phyloP scores from a whole-genome alignment of 1,140 invertebrate species.

The Panonychus citri region DNA sequence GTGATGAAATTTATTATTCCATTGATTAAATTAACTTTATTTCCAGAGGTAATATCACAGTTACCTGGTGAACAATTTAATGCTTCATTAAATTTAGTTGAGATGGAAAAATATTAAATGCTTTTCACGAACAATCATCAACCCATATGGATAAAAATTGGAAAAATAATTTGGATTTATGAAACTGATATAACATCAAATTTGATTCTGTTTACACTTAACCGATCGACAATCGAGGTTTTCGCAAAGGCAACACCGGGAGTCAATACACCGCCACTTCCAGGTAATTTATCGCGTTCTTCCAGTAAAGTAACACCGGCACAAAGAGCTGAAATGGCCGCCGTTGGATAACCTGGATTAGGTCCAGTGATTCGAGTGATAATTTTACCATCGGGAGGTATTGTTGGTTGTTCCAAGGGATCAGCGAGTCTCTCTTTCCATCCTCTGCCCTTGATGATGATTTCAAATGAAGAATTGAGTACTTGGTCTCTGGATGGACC shows the following conservation, averaged over 20 bases:
- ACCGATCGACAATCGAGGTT: constrained; percentile 20
- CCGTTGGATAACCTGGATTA: constrained; percentile 52
- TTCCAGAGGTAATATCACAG: too few species aligned
- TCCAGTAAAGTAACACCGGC: constrained; percentile 47
- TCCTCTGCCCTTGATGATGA: constrained; percentile 50
- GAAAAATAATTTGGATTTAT: too few species aligned
- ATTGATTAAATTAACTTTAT: too few species aligned
- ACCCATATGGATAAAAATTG: too few species aligned
- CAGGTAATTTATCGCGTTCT: constrained; percentile 34
- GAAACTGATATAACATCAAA: too few species aligned
- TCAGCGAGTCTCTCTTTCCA: background rate
- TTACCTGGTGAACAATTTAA: too few species aligned
- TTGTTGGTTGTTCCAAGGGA: constrained; percentile 21
- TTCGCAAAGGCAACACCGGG: constrained; percentile 35
- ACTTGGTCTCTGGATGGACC: constrained; percentile 39
- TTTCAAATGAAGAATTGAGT: constrained; percentile 35
- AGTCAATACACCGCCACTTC: constrained; percentile 32
- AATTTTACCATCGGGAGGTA: constrained; percentile 35
- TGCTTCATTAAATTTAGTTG: too few species aligned
- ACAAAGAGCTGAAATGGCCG: constrained; percentile 41
- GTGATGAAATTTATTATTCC: too few species aligned
- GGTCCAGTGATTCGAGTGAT: constrained; percentile 23
- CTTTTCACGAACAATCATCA: too few species aligned
- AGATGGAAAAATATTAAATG: too few species aligned
- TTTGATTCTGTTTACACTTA: too few species aligned